Conservation (phyloP, 1,140 invertebrate genomes). For the Phthorimaea operculella region DNA sequence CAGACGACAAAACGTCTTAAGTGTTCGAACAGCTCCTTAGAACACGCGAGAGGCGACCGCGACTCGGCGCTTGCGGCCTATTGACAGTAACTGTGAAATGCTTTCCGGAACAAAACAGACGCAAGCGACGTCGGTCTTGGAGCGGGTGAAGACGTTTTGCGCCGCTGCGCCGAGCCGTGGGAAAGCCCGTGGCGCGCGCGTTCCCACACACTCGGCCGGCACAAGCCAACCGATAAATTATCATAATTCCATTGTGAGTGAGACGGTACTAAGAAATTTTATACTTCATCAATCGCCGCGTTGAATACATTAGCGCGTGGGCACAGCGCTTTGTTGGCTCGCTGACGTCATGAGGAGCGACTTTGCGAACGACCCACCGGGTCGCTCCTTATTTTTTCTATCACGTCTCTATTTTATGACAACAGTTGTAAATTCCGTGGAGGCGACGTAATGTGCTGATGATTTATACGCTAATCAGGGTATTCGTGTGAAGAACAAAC, state of each 20-base stretch:
- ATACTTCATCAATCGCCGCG: slow-evolving; percentile 65
- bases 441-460: slow-evolving; percentile 18
- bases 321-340: slow-evolving; percentile 42
- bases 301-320: slow-evolving; percentile 66
- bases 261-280: slow-evolving; percentile 67
- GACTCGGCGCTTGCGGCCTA: slow-evolving; percentile 38
- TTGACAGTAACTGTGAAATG: not conserved
- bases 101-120: slow-evolving; percentile 22
- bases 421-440: slow-evolving; percentile 21
- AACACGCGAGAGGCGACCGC: slow-evolving; percentile 20
- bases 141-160: slow-evolving; percentile 38
- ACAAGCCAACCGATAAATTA: slow-evolving; percentile 69
- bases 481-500: slow-evolving; percentile 21
- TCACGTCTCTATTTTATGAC: slow-evolving; percentile 33
- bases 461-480: slow-evolving; percentile 8
- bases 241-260: slow-evolving; percentile 68
- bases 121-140: slow-evolving; percentile 33
- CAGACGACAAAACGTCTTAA: slow-evolving; percentile 43
- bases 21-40: slow-evolving; percentile 23
- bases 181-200: slow-evolving; percentile 64
- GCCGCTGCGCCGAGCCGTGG: slow-evolving; percentile 42
- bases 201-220: slow-evolving; percentile 65
- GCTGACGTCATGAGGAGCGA: slow-evolving; percentile 24
- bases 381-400: slow-evolving; percentile 30
- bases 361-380: slow-evolving; percentile 18